Base-by-base conservation (phyloP, 2,888 invertebrate species). In the Isoperla grammatica region DNA sequence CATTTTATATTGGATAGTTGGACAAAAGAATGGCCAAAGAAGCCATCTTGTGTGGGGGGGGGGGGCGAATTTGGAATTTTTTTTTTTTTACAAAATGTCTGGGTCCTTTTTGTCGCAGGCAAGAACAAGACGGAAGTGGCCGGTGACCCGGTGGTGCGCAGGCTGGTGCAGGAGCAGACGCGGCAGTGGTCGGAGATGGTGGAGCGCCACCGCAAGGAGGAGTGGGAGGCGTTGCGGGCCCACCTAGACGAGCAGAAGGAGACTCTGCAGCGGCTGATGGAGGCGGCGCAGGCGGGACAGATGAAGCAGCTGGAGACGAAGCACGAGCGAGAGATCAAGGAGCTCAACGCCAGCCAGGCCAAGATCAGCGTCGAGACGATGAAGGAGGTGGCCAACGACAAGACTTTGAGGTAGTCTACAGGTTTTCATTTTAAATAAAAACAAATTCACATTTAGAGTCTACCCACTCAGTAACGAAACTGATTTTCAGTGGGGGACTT, bases 311-410 rank as follows among this genome's bases (percentile, higher is more conserved):
- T 96, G 2, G 91, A 93, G 70, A 87, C 83, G 5, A 88, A 91
- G 70, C 95, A 95, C 72, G 95, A 95, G 68, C 82, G 86, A 65
- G 98, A 98, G 71, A 84, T 92, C 71, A 99, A 98, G 74, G 97
- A 98, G 65, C 85, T 99, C 84, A 96, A 95, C 72, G 83, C 87
- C 5, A 84, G 88, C 58, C 99, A 99, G 76, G 95, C 97, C 3
- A 96, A 95, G 78, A 86, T 91, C 69, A 96, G 96, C 54, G 94
- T 99, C 68, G 99, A 99, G 74, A 96, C 97, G 17, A 92, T 92
- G 72, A 93, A 93, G 76, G 94, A 93, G 72, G 95, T 99, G 48
- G 86, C 88, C 72, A 92, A 90, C 74, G 99, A 99, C 75, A 98
- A 98, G 77, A 91, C 92, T 0, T 80, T 99, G 59, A 90, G 20